Evolutionary conservation across 1,140 invertebrate species (phyloP), one percentile per base, ranked within the genome.

Genomic region (Geopemphigus sp.): DNA sequence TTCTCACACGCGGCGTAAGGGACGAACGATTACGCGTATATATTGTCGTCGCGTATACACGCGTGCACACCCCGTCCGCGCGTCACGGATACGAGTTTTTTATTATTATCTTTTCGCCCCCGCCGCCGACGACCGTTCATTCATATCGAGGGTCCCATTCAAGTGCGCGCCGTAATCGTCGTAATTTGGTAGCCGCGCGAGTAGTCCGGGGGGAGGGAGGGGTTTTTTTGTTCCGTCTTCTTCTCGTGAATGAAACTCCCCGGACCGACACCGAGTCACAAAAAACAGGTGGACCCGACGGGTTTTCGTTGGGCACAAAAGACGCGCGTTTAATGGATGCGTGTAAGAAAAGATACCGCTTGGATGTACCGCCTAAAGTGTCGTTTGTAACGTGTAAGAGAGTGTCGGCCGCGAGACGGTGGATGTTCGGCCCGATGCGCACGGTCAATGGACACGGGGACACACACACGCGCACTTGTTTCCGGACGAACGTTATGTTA

Each of bases 391-490:
- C n/a, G n/a, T n/a, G n/a, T n/a, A n/a, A n/a, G n/a, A n/a, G n/a
- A n/a, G n/a, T n/a, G n/a, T n/a, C 70, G 26, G 53, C 11, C 24
- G 24, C 66, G 39, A n/a, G n/a, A n/a, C n/a, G 73, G 73, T 76
- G 73, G 73, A 76, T 76, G 73, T 76, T 76, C 73, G 73, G 57
- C 73, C 56, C 73, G 73, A 45, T 61, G 73, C 61, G 26, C 73
- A 76, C 56, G 57, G 73, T 76, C 73, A 76, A 76, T 76, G 73
- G 56, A 26, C 14, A 17, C 66, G n/a, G 8, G n/a, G 3, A 8
- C 32, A 39, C 32, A 39, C 32, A 39, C 32, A 6, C 66, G 45
- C 66, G 66, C 66, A 61, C 73, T 61, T 61, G 73, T 76, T 76
- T 76, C 73, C 73, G 73, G 73, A 61, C 57, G 32, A 26, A 8